A percentile compares a stretch with the other conserved stretches of the same genome.
phyloP scores from a whole-genome alignment of 2,888 invertebrate genomes.

The Tenthredo notha region DNA sequence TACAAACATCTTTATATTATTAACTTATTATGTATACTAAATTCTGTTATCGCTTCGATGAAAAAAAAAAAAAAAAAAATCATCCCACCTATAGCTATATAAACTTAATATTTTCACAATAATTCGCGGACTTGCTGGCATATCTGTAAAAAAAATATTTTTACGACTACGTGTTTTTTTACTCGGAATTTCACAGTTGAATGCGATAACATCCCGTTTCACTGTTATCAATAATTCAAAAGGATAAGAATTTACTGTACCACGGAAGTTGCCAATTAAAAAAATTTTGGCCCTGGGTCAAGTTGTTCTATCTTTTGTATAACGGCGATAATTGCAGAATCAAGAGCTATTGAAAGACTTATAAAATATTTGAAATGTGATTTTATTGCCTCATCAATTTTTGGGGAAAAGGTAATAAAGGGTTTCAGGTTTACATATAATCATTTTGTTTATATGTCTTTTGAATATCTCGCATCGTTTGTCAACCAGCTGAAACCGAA shows the following conservation, averaged over 20 bases:
- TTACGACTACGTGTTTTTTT: neutral
- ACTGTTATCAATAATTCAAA: neutral
- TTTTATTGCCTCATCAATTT: neutral
- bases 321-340: neutral
- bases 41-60: neutral
- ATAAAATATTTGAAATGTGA: neutral
- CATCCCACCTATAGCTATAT: neutral
- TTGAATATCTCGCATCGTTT: neutral
- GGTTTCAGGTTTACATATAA: neutral
- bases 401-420: neutral
- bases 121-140: neutral
- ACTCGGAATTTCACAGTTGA: neutral
- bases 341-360: neutral
- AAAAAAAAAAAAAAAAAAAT: neutral
- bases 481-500: neutral
- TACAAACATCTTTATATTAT: neutral
- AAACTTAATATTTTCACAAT: neutral
- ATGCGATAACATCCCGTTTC: neutral
- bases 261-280: neutral
- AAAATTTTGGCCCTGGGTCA: neutral
- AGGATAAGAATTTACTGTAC: neutral
- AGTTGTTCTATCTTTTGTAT: slow-evolving; percentile 6
- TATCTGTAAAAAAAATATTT: neutral
- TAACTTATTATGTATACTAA: neutral
- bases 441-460: neutral